phyloP scores from a whole-genome alignment of 2,888 invertebrate genomes.

The Thalpophila matura region DNA sequence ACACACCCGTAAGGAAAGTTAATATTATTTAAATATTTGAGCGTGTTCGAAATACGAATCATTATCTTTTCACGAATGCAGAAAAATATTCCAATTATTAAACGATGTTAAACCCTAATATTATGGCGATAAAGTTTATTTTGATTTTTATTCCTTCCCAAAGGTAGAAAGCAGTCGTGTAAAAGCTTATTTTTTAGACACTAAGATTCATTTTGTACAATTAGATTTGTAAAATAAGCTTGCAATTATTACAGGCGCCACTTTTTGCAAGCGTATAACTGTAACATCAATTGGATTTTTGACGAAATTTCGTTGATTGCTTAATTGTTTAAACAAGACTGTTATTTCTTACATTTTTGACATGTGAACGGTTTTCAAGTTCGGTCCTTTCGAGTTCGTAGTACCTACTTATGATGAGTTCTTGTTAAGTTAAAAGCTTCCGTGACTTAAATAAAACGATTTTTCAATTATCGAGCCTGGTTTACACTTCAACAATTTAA shows the following conservation, averaged over 20 bases:
- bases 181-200: background rate
- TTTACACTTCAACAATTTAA: slow-evolving; percentile 9
- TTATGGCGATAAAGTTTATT: slow-evolving; percentile 41
- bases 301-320: slow-evolving; percentile 85
- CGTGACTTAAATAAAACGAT: slow-evolving; percentile 18
- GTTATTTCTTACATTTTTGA: slow-evolving; percentile 75
- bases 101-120: slow-evolving; percentile 51
- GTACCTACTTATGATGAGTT: slow-evolving; percentile 51
- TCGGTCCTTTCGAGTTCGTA: slow-evolving; percentile 41
- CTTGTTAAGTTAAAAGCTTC: slow-evolving; percentile 45
- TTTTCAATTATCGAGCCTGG: slow-evolving; percentile 37
- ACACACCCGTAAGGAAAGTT: slow-evolving; percentile 78
- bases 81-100: slow-evolving; percentile 54
- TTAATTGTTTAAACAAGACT: slow-evolving; percentile 83
- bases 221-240: slow-evolving; percentile 4
- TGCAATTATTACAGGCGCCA: slow-evolving; percentile 76
- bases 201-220: slow-evolving; percentile 44
- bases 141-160: slow-evolving; percentile 26
- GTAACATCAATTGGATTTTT: slow-evolving; percentile 80
- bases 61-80: slow-evolving; percentile 82
- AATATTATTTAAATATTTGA: slow-evolving; percentile 83
- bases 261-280: slow-evolving; percentile 79
- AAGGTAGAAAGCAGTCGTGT: background rate
- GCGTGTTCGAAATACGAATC: slow-evolving; percentile 83
- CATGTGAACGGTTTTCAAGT: slow-evolving; percentile 66